A percentile compares a stretch with the other conserved stretches of the same genome.
Evolutionary conservation across 2,888 invertebrate genomes (phyloP).

Genomic region (Rhagonycha lutea): DNA sequence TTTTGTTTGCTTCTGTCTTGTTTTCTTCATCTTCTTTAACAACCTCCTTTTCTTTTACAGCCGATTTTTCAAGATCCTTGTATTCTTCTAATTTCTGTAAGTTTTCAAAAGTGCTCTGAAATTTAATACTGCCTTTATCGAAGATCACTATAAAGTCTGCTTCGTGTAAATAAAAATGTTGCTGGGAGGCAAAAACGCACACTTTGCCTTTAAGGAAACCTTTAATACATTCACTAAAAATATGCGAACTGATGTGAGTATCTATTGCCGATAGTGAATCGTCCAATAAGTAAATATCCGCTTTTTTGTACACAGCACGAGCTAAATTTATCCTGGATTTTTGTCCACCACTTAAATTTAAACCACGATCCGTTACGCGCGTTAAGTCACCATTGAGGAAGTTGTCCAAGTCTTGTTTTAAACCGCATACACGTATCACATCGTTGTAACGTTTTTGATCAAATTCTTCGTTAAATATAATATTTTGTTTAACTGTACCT

Average conservation of each 20-base stretch:
- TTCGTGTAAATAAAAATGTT: conserved; percentile 4
- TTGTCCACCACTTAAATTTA: conserved; percentile 81
- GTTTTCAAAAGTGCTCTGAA: background rate
- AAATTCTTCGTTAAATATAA: conserved; percentile 47
- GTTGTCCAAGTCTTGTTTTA: conserved; percentile 51
- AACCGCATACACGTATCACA: conserved; percentile 67
- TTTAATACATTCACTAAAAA: conserved; percentile 66
- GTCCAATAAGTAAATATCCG: conserved; percentile 14
- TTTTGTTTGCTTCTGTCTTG: background rate
- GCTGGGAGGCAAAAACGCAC: conserved; percentile 7
- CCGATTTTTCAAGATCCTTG: background rate
- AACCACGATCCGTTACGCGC: conserved; percentile 79
- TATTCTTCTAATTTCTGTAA: background rate
- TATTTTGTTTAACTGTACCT: conserved; percentile 70
- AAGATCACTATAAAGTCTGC: background rate
- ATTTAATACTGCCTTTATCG: background rate
- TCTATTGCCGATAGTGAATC: conserved; percentile 44
- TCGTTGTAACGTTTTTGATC: conserved; percentile 61
- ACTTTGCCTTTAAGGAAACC: conserved; percentile 30
- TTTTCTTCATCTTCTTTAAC: no score
- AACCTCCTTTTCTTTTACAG: background rate
- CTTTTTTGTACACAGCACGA: conserved; percentile 10
- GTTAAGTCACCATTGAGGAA: conserved; percentile 76
- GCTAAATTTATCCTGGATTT: conserved; percentile 75
- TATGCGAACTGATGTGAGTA: conserved; percentile 69